Conservation (phyloP, 92 coral and sea anemone species). For the Epizoanthus scotinus region DNA sequence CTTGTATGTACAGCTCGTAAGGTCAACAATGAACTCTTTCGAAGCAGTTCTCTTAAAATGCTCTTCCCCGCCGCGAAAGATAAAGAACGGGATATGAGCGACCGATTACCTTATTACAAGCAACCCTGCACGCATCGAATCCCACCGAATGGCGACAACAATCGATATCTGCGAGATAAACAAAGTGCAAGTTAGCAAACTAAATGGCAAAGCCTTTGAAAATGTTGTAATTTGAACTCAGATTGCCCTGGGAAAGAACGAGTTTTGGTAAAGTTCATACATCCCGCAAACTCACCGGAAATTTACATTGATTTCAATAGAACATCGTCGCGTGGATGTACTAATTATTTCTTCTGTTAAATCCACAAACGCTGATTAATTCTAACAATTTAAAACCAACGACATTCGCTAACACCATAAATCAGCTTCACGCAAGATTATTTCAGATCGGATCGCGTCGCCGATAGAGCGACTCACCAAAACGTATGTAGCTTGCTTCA, state of each 20-base stretch:
- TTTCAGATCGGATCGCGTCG: slow-evolving; percentile 11
- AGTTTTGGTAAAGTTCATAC: slow-evolving; percentile 30
- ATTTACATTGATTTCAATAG: slow-evolving; percentile 97
- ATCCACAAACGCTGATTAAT: slow-evolving; percentile 96
- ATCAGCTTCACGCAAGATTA: slow-evolving; percentile 35
- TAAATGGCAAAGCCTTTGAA: background rate
- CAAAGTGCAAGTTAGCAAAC: slow-evolving; percentile 18
- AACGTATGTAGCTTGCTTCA: slow-evolving; percentile 23
- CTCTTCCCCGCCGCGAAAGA: slow-evolving; percentile 84
- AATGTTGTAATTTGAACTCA: background rate
- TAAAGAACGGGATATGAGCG: slow-evolving; percentile 62
- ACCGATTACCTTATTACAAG: slow-evolving; percentile 86
- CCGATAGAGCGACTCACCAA: slow-evolving; percentile 6
- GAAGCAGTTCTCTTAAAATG: slow-evolving; percentile 43
- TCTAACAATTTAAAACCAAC: slow-evolving; percentile 92
- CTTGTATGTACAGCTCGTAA: slow-evolving; percentile 34
- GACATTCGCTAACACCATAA: slow-evolving; percentile 53
- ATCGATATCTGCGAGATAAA: slow-evolving; percentile 69
- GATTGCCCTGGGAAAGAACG: slow-evolving; percentile 13
- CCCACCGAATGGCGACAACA: slow-evolving; percentile 88
- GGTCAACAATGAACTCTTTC: slow-evolving; percentile 38
- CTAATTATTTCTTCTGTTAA: slow-evolving; percentile 95
- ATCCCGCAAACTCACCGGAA: slow-evolving; percentile 78
- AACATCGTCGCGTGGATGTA: slow-evolving; percentile 82
- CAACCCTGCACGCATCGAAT: slow-evolving; percentile 80